Base-by-base conservation (phyloP, 1,140 invertebrate species). In the Linepithema humile region DNA sequence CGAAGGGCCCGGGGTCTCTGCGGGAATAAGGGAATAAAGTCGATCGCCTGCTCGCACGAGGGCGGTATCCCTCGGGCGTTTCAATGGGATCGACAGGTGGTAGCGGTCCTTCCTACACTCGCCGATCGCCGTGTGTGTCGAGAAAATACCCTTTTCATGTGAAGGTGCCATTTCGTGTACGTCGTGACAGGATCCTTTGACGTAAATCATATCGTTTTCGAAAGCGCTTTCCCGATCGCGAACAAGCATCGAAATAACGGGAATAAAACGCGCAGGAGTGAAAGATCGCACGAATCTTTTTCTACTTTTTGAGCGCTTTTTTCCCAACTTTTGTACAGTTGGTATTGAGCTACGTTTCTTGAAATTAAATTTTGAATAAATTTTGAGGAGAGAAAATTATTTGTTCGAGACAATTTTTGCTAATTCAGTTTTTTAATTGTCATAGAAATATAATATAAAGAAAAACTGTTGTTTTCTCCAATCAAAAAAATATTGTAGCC, bases 141-240 rank as follows among this genome's bases (percentile, higher is more conserved):
- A 80, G 75, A 80, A 80, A 80, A 80, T 80, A 80, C 64, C 75
- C 75, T 80, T 80, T 80, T 80, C 75, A 80, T 64, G 75, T 64
- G 75, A 80, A 80, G 75, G 75, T 80, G 75, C 75, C 75, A 80
- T 80, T 80, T 80, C 75, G 75, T 55, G 75, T 80, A 80, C 64
- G 75, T 80, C 75, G 35, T 80, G 75, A 80, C 75, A 80, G 48
- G 35, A 69, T 55, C 75, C 75, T 80, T 80, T 80, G 75, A 80
- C 75, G 75, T 80, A 80, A 80, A 80, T 80, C 75, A 80, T 80
- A 80, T 80, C 75, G 75, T 80, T 80, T 80, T 80, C 75, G 64
- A 80, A 80, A 80, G 75, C 75, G 75, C 75, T 80, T 80, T 80
- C 70, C 64, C 75, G 75, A 80, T 80, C 75, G 64, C n/a, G 75